phyloP scores from a whole-genome alignment of 2,888 invertebrate genomes.

The Lasioglossum leucozonium region DNA sequence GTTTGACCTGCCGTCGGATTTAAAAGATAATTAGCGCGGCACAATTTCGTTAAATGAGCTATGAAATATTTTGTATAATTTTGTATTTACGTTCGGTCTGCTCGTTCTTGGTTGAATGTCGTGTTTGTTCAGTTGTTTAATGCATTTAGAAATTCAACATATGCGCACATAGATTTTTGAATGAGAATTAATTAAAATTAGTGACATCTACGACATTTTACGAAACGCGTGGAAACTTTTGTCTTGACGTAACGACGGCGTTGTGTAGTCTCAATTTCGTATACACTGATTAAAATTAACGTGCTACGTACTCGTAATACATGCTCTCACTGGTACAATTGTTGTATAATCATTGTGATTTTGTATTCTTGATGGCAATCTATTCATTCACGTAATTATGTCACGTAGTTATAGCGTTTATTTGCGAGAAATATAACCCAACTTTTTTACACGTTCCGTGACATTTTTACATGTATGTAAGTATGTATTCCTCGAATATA shows the following conservation, averaged over 20 bases:
- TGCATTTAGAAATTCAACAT: neutral
- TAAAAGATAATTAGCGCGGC: neutral
- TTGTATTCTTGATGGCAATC: neutral
- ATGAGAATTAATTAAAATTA: neutral
- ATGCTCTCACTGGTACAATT: neutral
- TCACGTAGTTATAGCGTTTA: constrained; percentile 5
- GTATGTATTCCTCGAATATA: neutral
- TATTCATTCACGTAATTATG: neutral
- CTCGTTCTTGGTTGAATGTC: neutral
- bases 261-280: neutral
- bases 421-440: constrained; percentile 10
- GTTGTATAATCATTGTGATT: constrained; percentile 1
- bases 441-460: neutral
- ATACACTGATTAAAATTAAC: neutral
- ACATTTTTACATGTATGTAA: neutral
- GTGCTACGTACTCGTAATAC: neutral
- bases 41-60: neutral
- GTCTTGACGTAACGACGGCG: neutral
- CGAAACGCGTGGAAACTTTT: neutral
- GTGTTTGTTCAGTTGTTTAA: neutral
- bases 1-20: neutral
- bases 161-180: neutral
- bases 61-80: neutral
- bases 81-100: neutral
- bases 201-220: neutral